phyloP scores from a whole-genome alignment of 2,888 invertebrate species.

The Drosophila meridiana region DNA sequence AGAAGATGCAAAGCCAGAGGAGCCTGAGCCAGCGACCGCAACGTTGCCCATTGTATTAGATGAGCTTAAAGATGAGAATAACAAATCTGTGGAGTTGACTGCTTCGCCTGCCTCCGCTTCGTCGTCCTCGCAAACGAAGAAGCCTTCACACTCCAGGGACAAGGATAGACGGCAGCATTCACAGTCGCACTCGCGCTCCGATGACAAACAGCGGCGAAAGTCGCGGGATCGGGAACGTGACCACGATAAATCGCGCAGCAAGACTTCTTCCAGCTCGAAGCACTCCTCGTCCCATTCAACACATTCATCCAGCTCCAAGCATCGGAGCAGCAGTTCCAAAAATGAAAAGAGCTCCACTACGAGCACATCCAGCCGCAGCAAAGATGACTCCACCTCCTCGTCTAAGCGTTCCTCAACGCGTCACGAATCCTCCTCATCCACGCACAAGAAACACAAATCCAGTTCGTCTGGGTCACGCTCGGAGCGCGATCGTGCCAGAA shows the following conservation, averaged over 20 bases:
- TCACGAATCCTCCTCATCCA: slow-evolving; percentile 44
- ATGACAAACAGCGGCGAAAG: slow-evolving; percentile 57
- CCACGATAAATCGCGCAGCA: slow-evolving; percentile 60
- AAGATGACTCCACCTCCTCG: slow-evolving; percentile 48
- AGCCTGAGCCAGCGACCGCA: slow-evolving; percentile 1
- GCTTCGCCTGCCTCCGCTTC: slow-evolving; percentile 64
- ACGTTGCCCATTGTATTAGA: not conserved
- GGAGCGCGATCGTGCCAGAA: slow-evolving; percentile 48
- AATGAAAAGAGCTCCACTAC: slow-evolving; percentile 56
- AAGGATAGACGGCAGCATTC: slow-evolving; percentile 55
- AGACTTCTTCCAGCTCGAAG: slow-evolving; percentile 70
- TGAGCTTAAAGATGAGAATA: slow-evolving; percentile 42
- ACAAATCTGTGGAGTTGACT: slow-evolving; percentile 41
- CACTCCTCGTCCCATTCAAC: slow-evolving; percentile 65
- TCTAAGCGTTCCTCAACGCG: slow-evolving; percentile 64
- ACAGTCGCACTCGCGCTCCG: slow-evolving; percentile 40
- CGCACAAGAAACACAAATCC: slow-evolving; percentile 62
- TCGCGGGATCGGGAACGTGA: slow-evolving; percentile 55
- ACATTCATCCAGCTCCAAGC: slow-evolving; percentile 60
- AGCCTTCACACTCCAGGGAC: slow-evolving; percentile 53
- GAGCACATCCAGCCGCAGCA: slow-evolving; percentile 59
- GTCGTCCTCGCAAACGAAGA: slow-evolving; percentile 77
- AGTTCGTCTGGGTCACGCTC: slow-evolving; percentile 69
- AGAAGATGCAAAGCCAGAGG: not conserved
- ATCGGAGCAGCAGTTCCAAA: slow-evolving; percentile 66